Evolutionary conservation across 2,113 vertebrate genomes (phyloP).

Genomic region (Sceloporus tristichus): DNA sequence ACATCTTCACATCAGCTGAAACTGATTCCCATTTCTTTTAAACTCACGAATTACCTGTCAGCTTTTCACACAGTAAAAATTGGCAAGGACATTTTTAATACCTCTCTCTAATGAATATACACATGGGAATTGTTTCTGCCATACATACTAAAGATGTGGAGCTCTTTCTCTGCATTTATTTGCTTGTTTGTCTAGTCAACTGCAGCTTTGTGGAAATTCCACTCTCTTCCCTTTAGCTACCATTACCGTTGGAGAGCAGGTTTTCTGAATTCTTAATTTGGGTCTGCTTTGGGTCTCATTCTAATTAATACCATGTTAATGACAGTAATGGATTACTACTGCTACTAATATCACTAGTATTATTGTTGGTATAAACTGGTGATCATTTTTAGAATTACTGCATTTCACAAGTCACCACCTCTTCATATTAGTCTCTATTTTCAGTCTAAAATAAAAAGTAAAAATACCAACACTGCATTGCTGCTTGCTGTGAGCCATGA

Average conservation of each 20-base stretch:
- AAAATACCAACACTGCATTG: not conserved
- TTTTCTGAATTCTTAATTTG: not conserved
- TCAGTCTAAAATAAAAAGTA: constrained; percentile 12
- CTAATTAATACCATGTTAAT: constrained; percentile 22
- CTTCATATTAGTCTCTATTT: constrained; percentile 30
- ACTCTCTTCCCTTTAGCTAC: not conserved
- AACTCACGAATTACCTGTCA: too few species aligned
- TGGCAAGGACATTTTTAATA: not conserved
- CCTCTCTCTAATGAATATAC: not conserved
- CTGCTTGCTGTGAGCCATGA: too few species aligned
- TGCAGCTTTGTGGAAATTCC: not conserved
- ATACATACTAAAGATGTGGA: not conserved
- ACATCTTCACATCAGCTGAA: too few species aligned
- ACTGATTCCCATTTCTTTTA: too few species aligned
- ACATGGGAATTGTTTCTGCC: not conserved
- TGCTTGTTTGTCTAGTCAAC: not conserved
- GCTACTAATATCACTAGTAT: not conserved
- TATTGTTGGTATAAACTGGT: constrained; percentile 49
- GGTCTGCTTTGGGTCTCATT: not conserved
- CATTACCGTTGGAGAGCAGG: not conserved
- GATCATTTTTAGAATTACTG: constrained; percentile 33
- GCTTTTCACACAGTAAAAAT: not conserved
- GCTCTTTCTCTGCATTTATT: too few species aligned
- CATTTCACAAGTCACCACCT: not conserved
- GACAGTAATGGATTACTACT: not conserved